A percentile compares a stretch with the other conserved stretches of the same genome.
Evolutionary conservation across 2,113 vertebrate species (phyloP).

Genomic region (Chamaetylas fuelleborni): DNA sequence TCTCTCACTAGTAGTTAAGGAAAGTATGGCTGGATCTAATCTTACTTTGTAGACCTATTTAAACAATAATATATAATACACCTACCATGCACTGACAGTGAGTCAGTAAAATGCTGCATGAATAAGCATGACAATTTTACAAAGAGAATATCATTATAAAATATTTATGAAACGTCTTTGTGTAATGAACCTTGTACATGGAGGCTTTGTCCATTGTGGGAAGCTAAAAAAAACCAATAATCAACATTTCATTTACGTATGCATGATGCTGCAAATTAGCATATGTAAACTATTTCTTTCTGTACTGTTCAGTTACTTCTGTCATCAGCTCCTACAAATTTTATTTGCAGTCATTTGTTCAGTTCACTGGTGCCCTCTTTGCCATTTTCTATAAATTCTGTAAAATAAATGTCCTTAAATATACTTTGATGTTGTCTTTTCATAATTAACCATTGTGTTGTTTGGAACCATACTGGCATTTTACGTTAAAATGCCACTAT

Average conservation of each 20-base stretch:
- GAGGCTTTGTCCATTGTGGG: slow-evolving; percentile 81
- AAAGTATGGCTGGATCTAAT: slow-evolving; percentile 65
- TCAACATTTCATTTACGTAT: slow-evolving; percentile 90
- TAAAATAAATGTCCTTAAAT: slow-evolving; percentile 79
- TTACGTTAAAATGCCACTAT: slow-evolving; percentile 77
- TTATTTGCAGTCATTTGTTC: slow-evolving; percentile 72
- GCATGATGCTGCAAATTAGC: slow-evolving; percentile 85
- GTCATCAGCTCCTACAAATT: slow-evolving; percentile 73
- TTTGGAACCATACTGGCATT: slow-evolving; percentile 82
- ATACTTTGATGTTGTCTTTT: slow-evolving; percentile 78
- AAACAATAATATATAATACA: slow-evolving; percentile 54
- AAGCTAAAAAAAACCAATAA: slow-evolving; percentile 86
- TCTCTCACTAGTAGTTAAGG: slow-evolving; percentile 39
- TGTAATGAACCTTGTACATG: slow-evolving; percentile 91
- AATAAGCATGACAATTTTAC: slow-evolving; percentile 66
- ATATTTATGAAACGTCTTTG: slow-evolving; percentile 90
- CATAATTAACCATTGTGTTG: slow-evolving; percentile 80
- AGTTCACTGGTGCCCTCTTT: slow-evolving; percentile 63
- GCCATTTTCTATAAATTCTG: slow-evolving; percentile 70
- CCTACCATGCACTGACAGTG: slow-evolving; percentile 83
- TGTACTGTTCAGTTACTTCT: slow-evolving; percentile 74
- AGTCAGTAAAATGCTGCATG: slow-evolving; percentile 76
- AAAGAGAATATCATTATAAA: slow-evolving; percentile 94
- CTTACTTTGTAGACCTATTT: slow-evolving; percentile 60
- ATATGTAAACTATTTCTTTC: slow-evolving; percentile 74